Evolutionary conservation across 1,140 invertebrate species (phyloP).

Genomic region (Megathymus violae): DNA sequence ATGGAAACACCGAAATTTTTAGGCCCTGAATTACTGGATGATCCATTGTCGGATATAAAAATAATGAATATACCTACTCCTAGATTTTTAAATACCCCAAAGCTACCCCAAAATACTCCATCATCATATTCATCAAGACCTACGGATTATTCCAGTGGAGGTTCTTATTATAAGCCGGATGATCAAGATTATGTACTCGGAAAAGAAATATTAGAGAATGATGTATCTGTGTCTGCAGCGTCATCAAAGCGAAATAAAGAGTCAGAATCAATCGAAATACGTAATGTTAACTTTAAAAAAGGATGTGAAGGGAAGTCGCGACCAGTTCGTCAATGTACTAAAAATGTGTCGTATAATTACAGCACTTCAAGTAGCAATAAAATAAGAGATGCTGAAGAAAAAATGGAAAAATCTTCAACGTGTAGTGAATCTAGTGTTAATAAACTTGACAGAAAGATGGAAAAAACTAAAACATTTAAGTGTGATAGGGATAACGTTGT

Average conservation of each 20-base stretch:
- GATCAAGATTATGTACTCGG: constrained; percentile 69
- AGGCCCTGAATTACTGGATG: constrained; percentile 65
- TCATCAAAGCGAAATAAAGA: constrained; percentile 38
- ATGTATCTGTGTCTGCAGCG: constrained; percentile 15
- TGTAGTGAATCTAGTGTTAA: constrained; percentile 45
- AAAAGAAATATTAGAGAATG: constrained; percentile 50
- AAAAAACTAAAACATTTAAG: constrained; percentile 42
- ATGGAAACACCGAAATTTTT: constrained; percentile 77
- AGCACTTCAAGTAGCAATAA: too few relatives aligned
- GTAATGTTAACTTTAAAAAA: constrained; percentile 2
- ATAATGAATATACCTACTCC: constrained; percentile 78
- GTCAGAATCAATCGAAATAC: constrained; percentile 8
- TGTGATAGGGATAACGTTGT: constrained; percentile 36
- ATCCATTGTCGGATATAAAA: constrained; percentile 77
- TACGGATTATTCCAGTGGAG: constrained; percentile 79
- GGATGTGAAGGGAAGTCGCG: constrained; percentile 25
- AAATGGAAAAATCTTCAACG: constrained; percentile 32
- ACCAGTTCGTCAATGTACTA: constrained; percentile 68
- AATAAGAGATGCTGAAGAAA: constrained; percentile 43
- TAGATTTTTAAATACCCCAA: constrained; percentile 69
- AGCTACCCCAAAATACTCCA: constrained; percentile 59
- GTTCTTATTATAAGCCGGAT: constrained; percentile 78
- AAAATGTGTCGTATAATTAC: constrained; percentile 69
- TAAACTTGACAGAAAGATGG: constrained; percentile 41
- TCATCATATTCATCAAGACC: constrained; percentile 71